Base-by-base conservation (phyloP, 2,888 invertebrate genomes). In the Balanococcus diminutus region DNA sequence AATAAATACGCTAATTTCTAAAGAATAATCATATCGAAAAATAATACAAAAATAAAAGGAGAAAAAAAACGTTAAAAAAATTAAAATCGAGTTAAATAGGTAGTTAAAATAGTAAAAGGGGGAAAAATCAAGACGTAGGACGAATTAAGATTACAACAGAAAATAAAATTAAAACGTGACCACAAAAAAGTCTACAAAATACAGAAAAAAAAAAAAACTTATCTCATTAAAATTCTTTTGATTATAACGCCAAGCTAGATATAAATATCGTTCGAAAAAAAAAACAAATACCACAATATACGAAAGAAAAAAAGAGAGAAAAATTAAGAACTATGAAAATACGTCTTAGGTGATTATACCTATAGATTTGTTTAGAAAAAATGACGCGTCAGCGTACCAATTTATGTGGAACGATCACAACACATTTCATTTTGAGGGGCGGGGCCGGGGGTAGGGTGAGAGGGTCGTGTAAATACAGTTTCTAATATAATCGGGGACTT, bases 51-150 rank as follows among this genome's bases (percentile, higher is more conserved):
- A 75, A 75, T 32, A 75, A 75, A 75, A 32, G 32, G 36, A 31
- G 19, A 31, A 32, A 75, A 31, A 36, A 31, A 32, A 32, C 32
- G 75, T 75, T 75, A 75, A 75, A 75, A 75, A 75, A 75, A 75
- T 75, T 67, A 75, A 75, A 75, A 75, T 75, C 75, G 75, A 75
- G 75, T 72, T 72, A 72, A 61, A 75, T 75, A 75, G 75, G 32
- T 75, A 75, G 75, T 75, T 75, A 75, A 75, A 75, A 75, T 28
- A 25, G 61, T 11, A 28, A 25, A n/a, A 32, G 22, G 14, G 36
- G 16, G 22, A 32, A 75, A 75, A 75, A 16, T 14, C 1, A 28
- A 22, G 31, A 31, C 67, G 28, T n/a, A 75, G 75, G 75, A 36
- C 75, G 32, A 36, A 75, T 75, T 19, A 75, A 75, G n/a, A 75